Base-by-base conservation (phyloP, 2,113 vertebrate genomes). In the Cephalopholis sonnerati region DNA sequence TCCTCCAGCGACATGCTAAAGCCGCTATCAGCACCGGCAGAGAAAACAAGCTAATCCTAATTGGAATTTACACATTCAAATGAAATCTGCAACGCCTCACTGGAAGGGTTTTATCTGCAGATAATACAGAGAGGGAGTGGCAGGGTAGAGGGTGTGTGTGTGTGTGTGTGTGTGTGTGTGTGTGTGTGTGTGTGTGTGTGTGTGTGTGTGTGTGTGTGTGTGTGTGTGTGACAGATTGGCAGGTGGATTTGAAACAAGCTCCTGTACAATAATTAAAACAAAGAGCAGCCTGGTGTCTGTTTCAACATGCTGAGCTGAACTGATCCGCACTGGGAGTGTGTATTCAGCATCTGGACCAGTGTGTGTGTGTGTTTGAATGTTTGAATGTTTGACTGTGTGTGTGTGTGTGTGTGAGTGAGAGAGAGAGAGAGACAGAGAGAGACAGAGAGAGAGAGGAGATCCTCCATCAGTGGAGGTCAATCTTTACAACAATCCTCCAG, bases 11-110 rank as follows among this genome's bases (percentile, higher is more conserved):
- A 32, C 41, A 54, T 15, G 74, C 91, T 86, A 48, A 82, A 67
- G 65, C 53, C 3, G 64, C 78, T 68, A 79, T 86, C 82, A 79
- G 69, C 51, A 48, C 70, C 63, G 39, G 55, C 66, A 79, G 77
- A 66, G 79, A 69, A 82, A 66, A 82, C 54, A 90, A 76, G 61
- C 58, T 90, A 93, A 90, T 90, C 87, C 90, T 92, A 92, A 94
- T 92, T 91, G 85, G 83, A 93, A 91, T 93, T 88, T 83, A 83
- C 65, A 78, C 59, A 76, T 78, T 85, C 27, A 72, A 81, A 85
- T 87, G 69, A 82, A 81, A 83, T 81, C 74, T 72, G 77, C 74
- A 75, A 84, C 29, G 79, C 67, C 69, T 83, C 57, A 53, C 27
- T 77, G 88, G 24, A 77, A 48, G 54, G 63, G 51, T 32, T 87